Conservation (phyloP, 2,113 vertebrate species). For the Petroica traversi region DNA sequence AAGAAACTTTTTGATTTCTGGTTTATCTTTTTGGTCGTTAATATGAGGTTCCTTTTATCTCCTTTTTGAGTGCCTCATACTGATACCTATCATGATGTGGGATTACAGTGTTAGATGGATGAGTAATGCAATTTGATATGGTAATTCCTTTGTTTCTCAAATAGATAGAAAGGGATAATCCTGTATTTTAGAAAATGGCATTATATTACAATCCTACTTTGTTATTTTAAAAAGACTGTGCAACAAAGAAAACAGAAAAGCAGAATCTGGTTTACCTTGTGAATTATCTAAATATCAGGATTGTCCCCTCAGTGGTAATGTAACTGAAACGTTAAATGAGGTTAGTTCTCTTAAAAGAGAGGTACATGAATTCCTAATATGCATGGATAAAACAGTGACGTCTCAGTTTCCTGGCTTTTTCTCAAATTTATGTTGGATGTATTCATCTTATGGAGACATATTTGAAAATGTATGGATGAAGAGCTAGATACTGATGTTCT, state of each 20-base stretch:
- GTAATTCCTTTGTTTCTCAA: slow-evolving; percentile 2
- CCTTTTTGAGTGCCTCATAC: background rate
- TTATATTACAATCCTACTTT: background rate
- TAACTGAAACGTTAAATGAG: background rate
- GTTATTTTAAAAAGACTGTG: background rate
- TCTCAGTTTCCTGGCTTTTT: background rate
- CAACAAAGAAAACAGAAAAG: background rate
- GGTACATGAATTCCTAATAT: background rate
- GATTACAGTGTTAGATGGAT: background rate
- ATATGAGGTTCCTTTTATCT: background rate
- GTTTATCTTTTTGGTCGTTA: background rate
- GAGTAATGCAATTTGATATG: slow-evolving; percentile 7
- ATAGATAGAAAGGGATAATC: background rate
- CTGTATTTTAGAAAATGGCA: background rate
- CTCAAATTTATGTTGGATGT: background rate
- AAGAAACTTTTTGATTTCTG: background rate
- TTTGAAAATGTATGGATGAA: background rate
- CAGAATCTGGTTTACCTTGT: background rate
- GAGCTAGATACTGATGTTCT: background rate
- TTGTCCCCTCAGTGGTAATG: background rate
- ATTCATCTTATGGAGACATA: background rate
- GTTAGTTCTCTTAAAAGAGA: background rate
- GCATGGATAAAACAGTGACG: background rate
- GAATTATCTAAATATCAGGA: background rate
- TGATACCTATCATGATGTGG: background rate